Evolutionary conservation across 2,888 invertebrate genomes (phyloP).

Genomic region (Eristalis arbustorum): DNA sequence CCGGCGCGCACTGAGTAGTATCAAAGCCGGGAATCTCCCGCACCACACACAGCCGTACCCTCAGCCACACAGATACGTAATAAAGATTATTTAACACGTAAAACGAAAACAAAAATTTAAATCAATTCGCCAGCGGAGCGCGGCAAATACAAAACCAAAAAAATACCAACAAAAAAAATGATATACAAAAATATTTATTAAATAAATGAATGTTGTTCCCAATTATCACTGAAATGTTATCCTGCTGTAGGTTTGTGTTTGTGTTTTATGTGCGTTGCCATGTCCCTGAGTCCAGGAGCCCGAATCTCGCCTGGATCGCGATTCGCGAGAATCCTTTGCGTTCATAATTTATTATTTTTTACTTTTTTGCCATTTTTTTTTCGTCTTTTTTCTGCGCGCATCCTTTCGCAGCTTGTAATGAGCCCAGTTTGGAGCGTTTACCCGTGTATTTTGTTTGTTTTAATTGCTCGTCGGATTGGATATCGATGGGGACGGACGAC

Average conservation of each 20-base stretch:
- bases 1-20: neutral
- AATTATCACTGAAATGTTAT: constrained; percentile 68
- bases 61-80: constrained; percentile 59
- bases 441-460: constrained; percentile 28
- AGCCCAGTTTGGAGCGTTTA: constrained; percentile 42
- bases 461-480: constrained; percentile 61
- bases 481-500: constrained; percentile 38
- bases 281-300: neutral
- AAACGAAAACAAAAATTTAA: constrained; percentile 3
- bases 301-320: neutral
- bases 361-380: constrained; percentile 4
- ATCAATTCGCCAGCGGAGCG: constrained; percentile 22
- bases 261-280: constrained; percentile 26
- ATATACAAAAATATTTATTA: constrained; percentile 52
- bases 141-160: constrained; percentile 22
- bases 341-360: constrained; percentile 43
- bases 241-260: constrained; percentile 55
- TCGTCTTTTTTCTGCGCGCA: constrained; percentile 11
- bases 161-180: constrained; percentile 22
- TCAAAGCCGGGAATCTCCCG: constrained; percentile 26
- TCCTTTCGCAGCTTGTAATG: constrained; percentile 38
- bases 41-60: neutral
- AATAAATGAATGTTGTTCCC: constrained; percentile 69
- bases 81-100: constrained; percentile 44
- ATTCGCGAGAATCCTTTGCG: constrained; percentile 22